phyloP scores from a whole-genome alignment of 2,113 vertebrate genomes.

The Acinonyx jubatus region DNA sequence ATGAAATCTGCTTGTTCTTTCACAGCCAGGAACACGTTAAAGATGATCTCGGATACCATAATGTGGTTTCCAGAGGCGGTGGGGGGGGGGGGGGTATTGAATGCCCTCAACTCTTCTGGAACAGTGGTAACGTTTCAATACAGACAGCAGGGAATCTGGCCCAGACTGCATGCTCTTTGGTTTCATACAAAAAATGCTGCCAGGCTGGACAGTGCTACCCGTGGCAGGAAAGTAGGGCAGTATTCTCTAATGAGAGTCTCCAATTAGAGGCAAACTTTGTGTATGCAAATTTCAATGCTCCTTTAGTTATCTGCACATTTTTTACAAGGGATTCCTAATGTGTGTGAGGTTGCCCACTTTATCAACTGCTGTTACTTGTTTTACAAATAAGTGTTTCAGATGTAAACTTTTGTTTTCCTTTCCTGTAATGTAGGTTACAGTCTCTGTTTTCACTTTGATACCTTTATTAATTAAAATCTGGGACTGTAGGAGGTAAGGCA shows the following conservation, averaged over 20 bases:
- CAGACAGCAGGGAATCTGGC: not conserved
- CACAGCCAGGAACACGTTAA: constrained; percentile 27
- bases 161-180: not conserved
- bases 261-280: not conserved
- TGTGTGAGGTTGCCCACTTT: not conserved
- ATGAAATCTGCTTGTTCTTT: not conserved
- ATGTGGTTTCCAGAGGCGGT: not conserved
- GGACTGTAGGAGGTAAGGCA: not conserved
- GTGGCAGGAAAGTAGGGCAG: constrained; percentile 40
- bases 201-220: not conserved
- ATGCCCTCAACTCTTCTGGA: not conserved
- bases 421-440: not conserved
- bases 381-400: not conserved
- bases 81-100: not conserved
- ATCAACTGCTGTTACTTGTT: not conserved
- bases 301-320: not conserved
- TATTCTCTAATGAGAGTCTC: not conserved
- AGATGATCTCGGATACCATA: not conserved
- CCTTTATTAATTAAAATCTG: not conserved
- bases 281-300: not conserved
- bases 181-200: not conserved
- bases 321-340: not conserved
- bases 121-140: not conserved
- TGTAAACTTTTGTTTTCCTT: not conserved
- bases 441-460: not conserved